These are phyloP conservation scores for Tenthredo distinguenda DNA, from an alignment of 2,888 invertebrate genomes.

Conservation along the genomic window DNA sequence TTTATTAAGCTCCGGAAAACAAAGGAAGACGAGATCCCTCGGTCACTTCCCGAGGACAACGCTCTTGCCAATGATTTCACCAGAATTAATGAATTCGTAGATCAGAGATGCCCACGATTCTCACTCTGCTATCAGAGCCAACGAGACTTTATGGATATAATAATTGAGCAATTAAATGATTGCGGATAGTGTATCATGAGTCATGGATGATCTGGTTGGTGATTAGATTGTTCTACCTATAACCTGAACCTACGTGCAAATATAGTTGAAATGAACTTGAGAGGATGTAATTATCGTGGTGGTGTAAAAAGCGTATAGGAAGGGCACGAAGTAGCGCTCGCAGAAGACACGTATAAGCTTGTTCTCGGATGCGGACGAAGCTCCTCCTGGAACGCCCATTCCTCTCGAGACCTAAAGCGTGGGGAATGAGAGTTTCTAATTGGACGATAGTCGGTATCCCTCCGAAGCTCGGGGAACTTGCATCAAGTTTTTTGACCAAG, in stretches of 20 bases:
- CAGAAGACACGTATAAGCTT: neutral
- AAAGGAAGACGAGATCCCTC: neutral
- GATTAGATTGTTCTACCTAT: neutral
- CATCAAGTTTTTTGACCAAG: constrained; percentile 40
- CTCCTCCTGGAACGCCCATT: constrained; percentile 45
- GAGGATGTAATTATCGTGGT: constrained; percentile 9
- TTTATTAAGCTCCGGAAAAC: neutral
- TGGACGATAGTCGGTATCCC: constrained; percentile 12
- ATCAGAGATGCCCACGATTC: neutral
- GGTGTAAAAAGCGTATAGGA: neutral
- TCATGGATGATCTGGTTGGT: neutral
- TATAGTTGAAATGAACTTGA: neutral
- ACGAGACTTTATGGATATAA: neutral
- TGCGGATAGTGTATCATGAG: neutral
- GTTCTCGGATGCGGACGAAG: constrained; percentile 1
- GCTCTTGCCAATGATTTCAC: neutral
- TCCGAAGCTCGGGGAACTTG: neutral
- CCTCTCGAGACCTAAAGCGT: constrained; percentile 29
- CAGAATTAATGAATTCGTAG: neutral
- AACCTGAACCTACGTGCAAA: neutral
- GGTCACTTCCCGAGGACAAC: neutral
- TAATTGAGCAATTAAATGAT: constrained; percentile 31
- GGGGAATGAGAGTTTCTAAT: constrained; percentile 39
- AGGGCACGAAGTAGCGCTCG: neutral
- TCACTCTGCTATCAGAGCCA: neutral